phyloP scores from a whole-genome alignment of 1,140 invertebrate genomes.

The Cryptotermes secundus region DNA sequence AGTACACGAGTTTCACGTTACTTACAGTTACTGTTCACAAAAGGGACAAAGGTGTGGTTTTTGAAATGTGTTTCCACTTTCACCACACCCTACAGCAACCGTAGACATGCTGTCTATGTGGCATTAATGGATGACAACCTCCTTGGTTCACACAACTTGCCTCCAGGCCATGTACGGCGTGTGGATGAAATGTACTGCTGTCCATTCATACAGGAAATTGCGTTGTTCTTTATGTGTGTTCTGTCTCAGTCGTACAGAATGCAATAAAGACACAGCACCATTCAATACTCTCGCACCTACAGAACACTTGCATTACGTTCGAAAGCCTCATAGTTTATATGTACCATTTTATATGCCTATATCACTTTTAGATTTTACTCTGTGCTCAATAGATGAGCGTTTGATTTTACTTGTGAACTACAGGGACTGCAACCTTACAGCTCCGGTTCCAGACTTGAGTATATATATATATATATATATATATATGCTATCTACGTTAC shows the following conservation, averaged over 20 bases:
- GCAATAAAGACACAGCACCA: background rate
- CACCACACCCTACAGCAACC: background rate
- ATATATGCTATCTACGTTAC: no score
- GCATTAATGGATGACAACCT: background rate
- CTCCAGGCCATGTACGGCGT: background rate
- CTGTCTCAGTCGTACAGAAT: background rate
- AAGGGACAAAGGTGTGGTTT: background rate
- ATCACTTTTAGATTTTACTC: no score
- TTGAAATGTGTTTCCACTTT: slow-evolving; percentile 1
- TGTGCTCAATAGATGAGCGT: no score
- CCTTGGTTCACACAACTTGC: background rate
- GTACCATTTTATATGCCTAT: no score
- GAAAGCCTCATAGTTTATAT: no score
- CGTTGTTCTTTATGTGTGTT: background rate
- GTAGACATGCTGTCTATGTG: background rate
- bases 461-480: no score
- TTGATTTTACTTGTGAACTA: no score
- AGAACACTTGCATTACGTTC: no score
- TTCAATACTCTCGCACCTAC: background rate
- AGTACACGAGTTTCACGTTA: background rate
- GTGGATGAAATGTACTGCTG: background rate
- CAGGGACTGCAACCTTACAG: no score
- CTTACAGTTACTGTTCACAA: background rate
- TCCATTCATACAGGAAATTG: background rate
- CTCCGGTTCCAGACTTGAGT: no score